These are phyloP conservation scores for Poecilia velifera DNA, from an alignment of 2,797 vertebrate species.

Conservation along the genomic window DNA sequence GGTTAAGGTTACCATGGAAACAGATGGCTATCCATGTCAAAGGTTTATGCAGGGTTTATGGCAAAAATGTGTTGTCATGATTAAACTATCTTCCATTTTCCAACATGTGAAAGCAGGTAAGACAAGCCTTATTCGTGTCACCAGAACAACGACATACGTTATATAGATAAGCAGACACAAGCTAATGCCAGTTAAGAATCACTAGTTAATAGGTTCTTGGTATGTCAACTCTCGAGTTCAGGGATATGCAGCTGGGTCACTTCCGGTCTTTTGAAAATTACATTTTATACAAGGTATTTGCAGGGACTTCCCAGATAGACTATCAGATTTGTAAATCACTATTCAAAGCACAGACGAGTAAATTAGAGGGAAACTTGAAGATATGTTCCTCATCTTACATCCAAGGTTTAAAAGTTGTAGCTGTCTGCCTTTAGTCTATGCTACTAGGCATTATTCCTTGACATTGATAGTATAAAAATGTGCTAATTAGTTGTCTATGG, in stretches of 20 bases:
- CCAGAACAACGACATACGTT: background rate
- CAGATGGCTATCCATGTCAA: slow-evolving; percentile 11
- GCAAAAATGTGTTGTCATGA: slow-evolving; percentile 1
- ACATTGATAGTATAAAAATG: too few species aligned
- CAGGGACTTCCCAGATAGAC: background rate
- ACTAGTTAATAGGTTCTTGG: background rate
- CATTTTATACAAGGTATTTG: background rate
- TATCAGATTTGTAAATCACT: too few species aligned
- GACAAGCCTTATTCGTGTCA: background rate
- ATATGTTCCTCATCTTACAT: too few species aligned
- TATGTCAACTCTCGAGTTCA: background rate
- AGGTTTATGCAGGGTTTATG: background rate
- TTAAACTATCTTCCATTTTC: background rate
- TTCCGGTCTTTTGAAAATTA: background rate
- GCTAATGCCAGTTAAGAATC: background rate
- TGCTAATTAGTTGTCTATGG: too few species aligned
- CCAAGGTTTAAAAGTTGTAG: too few species aligned
- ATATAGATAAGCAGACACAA: background rate
- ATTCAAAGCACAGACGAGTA: too few species aligned
- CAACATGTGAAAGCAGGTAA: background rate
- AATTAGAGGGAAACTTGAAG: too few species aligned
- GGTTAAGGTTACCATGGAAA: slow-evolving; percentile 37
- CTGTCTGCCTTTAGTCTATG: too few species aligned
- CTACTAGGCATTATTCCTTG: too few species aligned
- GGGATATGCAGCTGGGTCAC: background rate